These are phyloP conservation scores for Girardinus metallicus DNA, from an alignment of 2,797 vertebrate genomes.

Conservation along the genomic window DNA sequence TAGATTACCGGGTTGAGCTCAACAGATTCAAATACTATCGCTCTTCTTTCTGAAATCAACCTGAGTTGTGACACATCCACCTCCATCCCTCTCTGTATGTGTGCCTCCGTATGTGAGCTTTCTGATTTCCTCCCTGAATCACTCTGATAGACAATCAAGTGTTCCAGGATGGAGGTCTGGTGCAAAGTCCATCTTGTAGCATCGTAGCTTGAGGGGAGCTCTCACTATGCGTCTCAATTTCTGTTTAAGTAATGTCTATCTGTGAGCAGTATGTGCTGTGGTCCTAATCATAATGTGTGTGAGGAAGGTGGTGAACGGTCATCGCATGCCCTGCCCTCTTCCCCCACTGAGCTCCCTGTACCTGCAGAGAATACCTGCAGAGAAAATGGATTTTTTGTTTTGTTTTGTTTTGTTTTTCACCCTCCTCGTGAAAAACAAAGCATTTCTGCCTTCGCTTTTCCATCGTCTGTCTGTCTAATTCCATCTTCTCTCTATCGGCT, in stretches of 20 bases:
- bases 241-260: conserved; percentile 33
- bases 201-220: conserved; percentile 41
- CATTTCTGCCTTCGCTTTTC: not conserved
- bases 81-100: conserved; percentile 9
- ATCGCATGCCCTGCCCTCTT: conserved; percentile 20
- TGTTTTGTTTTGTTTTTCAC: conserved; percentile 48
- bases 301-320: conserved; percentile 38
- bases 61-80: not conserved
- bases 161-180: conserved; percentile 33
- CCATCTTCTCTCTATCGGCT: conserved; percentile 8
- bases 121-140: conserved; percentile 17
- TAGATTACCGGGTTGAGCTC: not conserved
- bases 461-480: conserved; percentile 4
- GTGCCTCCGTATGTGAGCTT: not conserved
- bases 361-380: conserved; percentile 64
- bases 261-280: conserved; percentile 16
- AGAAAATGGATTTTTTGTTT: conserved; percentile 67
- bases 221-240: conserved; percentile 53
- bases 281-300: conserved; percentile 43
- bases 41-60: not conserved
- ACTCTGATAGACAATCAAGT: conserved; percentile 20
- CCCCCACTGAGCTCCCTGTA: conserved; percentile 44
- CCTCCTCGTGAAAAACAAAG: no score
- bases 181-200: conserved; percentile 31
- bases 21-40: not conserved